A percentile compares a stretch with the other conserved stretches of the same genome.
These are phyloP conservation scores for Tetraodon nigroviridis DNA, from an alignment of 2,113 vertebrate species.

Conservation along the genomic window DNA sequence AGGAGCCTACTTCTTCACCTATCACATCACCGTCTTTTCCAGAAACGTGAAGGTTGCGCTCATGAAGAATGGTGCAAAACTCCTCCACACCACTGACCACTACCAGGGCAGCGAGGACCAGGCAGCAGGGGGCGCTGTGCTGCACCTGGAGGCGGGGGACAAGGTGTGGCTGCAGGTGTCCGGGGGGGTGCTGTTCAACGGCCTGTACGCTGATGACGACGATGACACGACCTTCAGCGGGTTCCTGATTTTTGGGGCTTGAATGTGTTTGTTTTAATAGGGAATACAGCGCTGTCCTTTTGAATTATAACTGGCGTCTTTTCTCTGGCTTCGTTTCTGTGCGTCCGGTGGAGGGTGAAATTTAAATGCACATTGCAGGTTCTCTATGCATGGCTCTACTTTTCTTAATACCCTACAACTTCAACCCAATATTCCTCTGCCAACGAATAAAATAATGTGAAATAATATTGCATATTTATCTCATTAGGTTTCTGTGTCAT, in stretches of 20 bases:
- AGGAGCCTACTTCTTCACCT: constrained; percentile 87
- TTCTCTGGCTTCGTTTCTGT: too few species aligned
- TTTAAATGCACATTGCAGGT: too few species aligned
- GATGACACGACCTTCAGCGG: constrained; percentile 92
- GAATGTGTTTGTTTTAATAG: constrained; percentile 2
- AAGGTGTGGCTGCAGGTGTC: constrained; percentile 90
- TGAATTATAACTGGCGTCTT: too few species aligned
- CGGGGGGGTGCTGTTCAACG: constrained; percentile 82
- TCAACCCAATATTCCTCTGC: too few species aligned
- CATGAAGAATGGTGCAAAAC: constrained; percentile 79
- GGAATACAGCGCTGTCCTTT: too few species aligned
- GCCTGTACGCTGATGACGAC: constrained; percentile 86
- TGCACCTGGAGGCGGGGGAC: constrained; percentile 80
- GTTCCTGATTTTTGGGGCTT: constrained; percentile 80
- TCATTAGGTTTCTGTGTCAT: not conserved
- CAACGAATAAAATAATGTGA: too few species aligned
- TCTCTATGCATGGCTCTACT: too few species aligned
- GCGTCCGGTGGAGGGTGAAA: too few species aligned
- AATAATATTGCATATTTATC: too few species aligned
- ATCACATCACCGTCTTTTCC: constrained; percentile 89
- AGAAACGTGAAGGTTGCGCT: constrained; percentile 85
- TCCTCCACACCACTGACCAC: constrained; percentile 84
- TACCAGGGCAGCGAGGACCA: constrained; percentile 87
- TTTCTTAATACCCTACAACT: too few species aligned
- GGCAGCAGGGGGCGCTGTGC: constrained; percentile 80